Evolutionary conservation across 2,888 invertebrate genomes (phyloP).

Genomic region (Plagiodera versicolora): DNA sequence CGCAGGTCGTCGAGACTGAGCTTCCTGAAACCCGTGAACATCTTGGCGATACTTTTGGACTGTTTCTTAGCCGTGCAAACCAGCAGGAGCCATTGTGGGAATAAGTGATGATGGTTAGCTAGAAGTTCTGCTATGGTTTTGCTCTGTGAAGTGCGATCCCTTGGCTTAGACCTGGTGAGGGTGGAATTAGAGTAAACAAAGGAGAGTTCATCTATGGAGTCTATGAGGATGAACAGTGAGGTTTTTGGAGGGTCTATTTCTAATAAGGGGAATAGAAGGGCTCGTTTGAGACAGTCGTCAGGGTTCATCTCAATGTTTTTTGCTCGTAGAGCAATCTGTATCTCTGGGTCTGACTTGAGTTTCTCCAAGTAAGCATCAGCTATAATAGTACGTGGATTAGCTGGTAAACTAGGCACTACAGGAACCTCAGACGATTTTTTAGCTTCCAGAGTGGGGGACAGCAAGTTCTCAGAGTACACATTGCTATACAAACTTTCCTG

Average conservation of each 20-base stretch:
- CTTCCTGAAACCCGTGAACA: conserved; percentile 88
- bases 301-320: conserved; percentile 85
- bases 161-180: conserved; percentile 58
- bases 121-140: conserved; percentile 80
- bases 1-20: conserved; percentile 89
- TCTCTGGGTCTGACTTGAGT: conserved; percentile 75
- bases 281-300: conserved; percentile 88
- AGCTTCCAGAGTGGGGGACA: conserved; percentile 42
- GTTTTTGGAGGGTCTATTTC: conserved; percentile 87
- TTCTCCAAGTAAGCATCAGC: conserved; percentile 82
- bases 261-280: conserved; percentile 81
- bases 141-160: conserved; percentile 55
- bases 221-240: conserved; percentile 82
- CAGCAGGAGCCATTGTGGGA: conserved; percentile 91
- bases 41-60: conserved; percentile 77
- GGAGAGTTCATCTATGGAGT: conserved; percentile 86
- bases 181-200: conserved; percentile 62
- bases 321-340: conserved; percentile 76
- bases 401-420: conserved; percentile 53
- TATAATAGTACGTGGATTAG: conserved; percentile 64
- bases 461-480: conserved; percentile 43
- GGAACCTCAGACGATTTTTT: conserved; percentile 45
- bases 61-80: conserved; percentile 87
- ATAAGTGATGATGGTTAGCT: conserved; percentile 84
- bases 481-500: conserved; percentile 50